phyloP scores from a whole-genome alignment of 2,113 vertebrate genomes.

The Silurus meridionalis region DNA sequence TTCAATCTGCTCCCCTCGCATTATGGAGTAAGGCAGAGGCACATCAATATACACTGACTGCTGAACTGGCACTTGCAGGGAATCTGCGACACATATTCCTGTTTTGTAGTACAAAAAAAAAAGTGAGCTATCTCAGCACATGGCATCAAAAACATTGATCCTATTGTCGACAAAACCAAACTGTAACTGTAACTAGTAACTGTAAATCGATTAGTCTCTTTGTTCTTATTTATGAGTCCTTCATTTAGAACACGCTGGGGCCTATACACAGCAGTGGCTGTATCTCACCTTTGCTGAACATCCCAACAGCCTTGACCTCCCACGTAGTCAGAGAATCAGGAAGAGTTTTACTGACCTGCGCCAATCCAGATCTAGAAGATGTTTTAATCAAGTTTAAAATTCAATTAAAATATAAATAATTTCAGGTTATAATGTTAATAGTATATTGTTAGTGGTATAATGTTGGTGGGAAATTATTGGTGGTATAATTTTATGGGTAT shows the following conservation, averaged over 20 bases:
- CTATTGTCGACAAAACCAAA: background rate
- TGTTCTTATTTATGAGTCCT: background rate
- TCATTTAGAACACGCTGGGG: conserved; percentile 12
- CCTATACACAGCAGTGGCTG: background rate
- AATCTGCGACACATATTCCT: conserved; percentile 87
- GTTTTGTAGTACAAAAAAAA: conserved; percentile 12
- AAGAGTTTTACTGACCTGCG: conserved; percentile 63
- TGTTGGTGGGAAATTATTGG: background rate
- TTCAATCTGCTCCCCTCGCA: conserved; percentile 89
- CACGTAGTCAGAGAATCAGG: conserved; percentile 93
- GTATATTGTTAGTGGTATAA: background rate
- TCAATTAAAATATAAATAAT: background rate
- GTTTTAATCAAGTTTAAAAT: background rate
- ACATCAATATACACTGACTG: conserved; percentile 81
- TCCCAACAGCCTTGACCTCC: conserved; percentile 84
- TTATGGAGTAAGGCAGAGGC: conserved; percentile 85
- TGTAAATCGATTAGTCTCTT: background rate
- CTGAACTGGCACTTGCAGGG: conserved; percentile 70
- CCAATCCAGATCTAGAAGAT: conserved; percentile 61
- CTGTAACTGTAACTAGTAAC: background rate
- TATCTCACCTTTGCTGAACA: conserved; percentile 80
- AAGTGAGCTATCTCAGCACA: background rate
- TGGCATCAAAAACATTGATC: background rate
- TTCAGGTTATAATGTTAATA: no score
- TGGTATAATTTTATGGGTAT: background rate